These are phyloP conservation scores for Caiman crocodilus DNA, from an alignment of 2,797 vertebrate species.

Conservation along the genomic window DNA sequence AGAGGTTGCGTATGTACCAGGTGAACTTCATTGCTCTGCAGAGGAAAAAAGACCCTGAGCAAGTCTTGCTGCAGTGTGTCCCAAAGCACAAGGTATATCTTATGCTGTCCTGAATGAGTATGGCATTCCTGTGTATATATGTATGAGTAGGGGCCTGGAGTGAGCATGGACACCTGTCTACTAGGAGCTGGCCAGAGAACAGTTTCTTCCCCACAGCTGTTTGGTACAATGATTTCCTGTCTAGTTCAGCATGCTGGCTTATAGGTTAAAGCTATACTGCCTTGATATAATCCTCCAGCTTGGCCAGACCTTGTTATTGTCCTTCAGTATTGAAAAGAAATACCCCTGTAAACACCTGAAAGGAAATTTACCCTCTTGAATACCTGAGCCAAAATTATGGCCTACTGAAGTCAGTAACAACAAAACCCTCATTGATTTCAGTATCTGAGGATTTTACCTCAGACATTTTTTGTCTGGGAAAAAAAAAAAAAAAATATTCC, in stretches of 20 bases:
- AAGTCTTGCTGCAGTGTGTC: slow-evolving; percentile 95
- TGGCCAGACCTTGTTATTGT: background rate
- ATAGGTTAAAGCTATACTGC: background rate
- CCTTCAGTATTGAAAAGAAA: background rate
- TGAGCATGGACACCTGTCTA: background rate
- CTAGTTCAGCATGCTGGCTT: background rate
- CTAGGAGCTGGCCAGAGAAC: background rate
- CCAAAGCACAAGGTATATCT: slow-evolving; percentile 89
- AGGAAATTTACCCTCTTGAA: background rate
- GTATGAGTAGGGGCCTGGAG: background rate
- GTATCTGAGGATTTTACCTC: background rate
- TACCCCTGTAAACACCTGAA: background rate
- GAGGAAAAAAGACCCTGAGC: slow-evolving; percentile 90
- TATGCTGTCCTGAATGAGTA: background rate
- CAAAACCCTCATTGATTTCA: background rate
- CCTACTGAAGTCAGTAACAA: background rate
- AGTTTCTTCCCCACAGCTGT: rapidly evolving
- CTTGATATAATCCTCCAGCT: background rate
- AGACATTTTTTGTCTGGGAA: background rate
- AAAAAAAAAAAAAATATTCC: background rate
- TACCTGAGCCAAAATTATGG: background rate
- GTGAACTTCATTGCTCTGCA: slow-evolving; percentile 96
- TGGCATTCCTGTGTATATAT: background rate
- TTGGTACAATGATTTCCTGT: background rate
- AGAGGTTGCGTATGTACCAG: slow-evolving; percentile 91